Evolutionary conservation across 2,888 invertebrate genomes (phyloP).

Genomic region (Chymomyza caudatula): DNA sequence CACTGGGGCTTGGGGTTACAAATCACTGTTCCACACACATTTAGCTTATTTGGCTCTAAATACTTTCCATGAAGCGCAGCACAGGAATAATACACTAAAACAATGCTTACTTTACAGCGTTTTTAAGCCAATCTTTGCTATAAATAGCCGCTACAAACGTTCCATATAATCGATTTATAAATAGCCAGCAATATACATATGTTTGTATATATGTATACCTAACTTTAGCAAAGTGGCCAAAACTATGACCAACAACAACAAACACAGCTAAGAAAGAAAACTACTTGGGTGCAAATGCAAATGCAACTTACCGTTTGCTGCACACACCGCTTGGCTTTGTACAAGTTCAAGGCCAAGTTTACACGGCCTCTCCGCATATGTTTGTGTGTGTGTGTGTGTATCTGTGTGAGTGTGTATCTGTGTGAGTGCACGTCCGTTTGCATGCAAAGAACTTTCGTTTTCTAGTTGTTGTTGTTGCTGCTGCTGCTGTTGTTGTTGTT

Average conservation of each 20-base stretch:
- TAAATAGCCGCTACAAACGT: not conserved
- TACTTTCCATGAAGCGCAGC: too few species aligned
- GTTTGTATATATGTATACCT: not conserved
- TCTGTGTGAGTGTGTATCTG: conserved; percentile 13
- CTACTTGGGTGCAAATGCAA: conserved; percentile 9
- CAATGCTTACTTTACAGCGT: not conserved
- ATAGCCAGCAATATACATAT: not conserved
- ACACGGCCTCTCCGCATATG: conserved; percentile 62
- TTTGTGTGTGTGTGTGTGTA: conserved; percentile 2
- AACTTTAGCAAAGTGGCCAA: not conserved
- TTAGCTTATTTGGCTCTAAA: too few species aligned
- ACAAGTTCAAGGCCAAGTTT: conserved; percentile 70
- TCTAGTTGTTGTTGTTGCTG: conserved; percentile 34
- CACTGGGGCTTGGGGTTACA: too few species aligned
- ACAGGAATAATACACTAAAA: too few species aligned
- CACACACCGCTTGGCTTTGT: conserved; percentile 45
- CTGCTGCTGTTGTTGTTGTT: conserved; percentile 4
- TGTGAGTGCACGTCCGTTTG: conserved; percentile 36
- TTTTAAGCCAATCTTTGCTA: not conserved
- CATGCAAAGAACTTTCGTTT: conserved; percentile 69
- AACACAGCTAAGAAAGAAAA: not conserved
- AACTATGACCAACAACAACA: not conserved
- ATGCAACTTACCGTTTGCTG: conserved; percentile 58
- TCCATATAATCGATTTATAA: not conserved
- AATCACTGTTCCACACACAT: too few species aligned